Percentiles rank a stretch among this genome's conserved stretches.
Conservation (phyloP, 64 coral and sea anemone species). For the Exaiptasia diaphana region DNA sequence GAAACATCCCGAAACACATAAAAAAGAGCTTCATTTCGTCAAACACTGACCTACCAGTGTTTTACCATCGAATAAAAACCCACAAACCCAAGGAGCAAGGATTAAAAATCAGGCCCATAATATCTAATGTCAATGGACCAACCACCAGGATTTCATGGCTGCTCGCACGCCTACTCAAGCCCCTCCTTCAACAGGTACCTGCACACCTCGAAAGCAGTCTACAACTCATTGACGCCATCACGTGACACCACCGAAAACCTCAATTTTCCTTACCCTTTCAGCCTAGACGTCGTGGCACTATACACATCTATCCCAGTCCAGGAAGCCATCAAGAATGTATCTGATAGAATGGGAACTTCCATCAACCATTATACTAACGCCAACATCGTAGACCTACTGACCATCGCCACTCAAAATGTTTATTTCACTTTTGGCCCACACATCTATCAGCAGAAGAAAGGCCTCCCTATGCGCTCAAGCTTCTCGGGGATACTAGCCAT, state of each 20-base stretch:
- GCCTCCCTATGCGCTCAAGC: too few relatives aligned
- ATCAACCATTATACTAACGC: too few relatives aligned
- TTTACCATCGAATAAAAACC: constrained; percentile 50
- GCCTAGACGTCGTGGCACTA: constrained; percentile 6
- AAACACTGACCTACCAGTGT: constrained; percentile 32
- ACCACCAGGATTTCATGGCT: constrained; percentile 40
- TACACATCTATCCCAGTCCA: too few relatives aligned
- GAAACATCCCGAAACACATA: background rate
- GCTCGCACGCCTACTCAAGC: constrained; percentile 1
- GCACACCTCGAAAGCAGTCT: constrained; percentile 17
- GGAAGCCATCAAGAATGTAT: too few relatives aligned
- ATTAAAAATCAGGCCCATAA: constrained; percentile 53
- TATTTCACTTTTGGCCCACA: too few relatives aligned
- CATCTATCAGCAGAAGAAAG: too few relatives aligned
- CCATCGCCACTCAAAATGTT: too few relatives aligned
- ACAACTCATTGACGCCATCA: background rate
- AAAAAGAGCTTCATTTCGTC: constrained; percentile 24
- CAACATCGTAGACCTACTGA: too few relatives aligned
- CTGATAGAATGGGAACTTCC: too few relatives aligned
- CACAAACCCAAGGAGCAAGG: background rate
- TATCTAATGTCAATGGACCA: constrained; percentile 34
- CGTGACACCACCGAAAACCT: background rate
- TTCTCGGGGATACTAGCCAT: too few relatives aligned
- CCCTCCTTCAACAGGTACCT: constrained; percentile 11
- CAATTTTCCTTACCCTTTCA: constrained; percentile 10